A percentile compares a stretch with the other conserved stretches of the same genome.
phyloP scores from a whole-genome alignment of 2,113 vertebrate species.

The Tetrao urogallus region DNA sequence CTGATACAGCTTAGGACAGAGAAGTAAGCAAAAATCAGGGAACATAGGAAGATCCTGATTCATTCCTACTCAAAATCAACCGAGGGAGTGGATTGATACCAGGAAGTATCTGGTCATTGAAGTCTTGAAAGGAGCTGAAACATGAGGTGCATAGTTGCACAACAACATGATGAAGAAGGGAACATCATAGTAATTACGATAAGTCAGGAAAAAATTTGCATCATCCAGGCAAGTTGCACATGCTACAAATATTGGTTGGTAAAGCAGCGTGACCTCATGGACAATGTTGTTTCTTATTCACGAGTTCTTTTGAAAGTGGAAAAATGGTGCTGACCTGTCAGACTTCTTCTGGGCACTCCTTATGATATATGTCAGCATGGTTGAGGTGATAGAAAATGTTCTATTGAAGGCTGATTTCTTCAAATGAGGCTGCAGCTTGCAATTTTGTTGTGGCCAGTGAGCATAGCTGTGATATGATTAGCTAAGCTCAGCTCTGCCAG shows the following conservation, averaged over 20 bases:
- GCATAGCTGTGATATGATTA: fast-evolving
- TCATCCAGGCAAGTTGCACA: neutral
- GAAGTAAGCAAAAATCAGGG: neutral
- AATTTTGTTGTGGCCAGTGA: neutral
- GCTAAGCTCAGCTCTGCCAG: neutral
- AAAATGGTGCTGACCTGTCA: neutral
- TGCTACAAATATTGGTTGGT: neutral
- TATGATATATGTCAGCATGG: neutral
- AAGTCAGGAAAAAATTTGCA: neutral
- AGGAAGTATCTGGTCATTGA: neutral
- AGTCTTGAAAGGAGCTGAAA: neutral
- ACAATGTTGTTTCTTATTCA: neutral
- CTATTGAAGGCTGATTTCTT: neutral
- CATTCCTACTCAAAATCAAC: neutral
- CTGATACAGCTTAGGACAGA: neutral
- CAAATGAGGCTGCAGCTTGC: neutral
- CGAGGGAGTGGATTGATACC: neutral
- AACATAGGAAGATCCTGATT: neutral
- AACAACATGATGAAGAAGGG: neutral
- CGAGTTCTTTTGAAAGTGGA: neutral
- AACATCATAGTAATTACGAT: neutral
- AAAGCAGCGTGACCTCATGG: neutral
- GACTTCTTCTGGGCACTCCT: neutral
- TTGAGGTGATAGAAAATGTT: neutral
- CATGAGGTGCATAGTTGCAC: neutral